These are phyloP conservation scores for Hycleus cichorii DNA, from an alignment of 1,140 invertebrate species.

Conservation along the genomic window DNA sequence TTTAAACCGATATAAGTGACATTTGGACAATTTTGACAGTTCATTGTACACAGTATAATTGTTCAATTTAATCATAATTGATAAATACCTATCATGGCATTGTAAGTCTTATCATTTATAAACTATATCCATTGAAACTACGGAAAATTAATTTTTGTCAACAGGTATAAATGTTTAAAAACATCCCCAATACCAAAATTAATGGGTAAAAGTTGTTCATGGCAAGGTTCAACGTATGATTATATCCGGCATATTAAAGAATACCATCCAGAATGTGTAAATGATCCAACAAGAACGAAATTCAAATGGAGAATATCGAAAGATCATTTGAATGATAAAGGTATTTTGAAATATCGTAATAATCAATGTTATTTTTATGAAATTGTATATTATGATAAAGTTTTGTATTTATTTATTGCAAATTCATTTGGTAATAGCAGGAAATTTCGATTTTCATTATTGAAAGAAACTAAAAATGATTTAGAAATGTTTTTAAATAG, in stretches of 20 bases:
- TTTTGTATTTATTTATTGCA: too few species aligned
- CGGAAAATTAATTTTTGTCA: neutral
- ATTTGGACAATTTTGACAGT: too few species aligned
- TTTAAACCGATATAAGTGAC: too few species aligned
- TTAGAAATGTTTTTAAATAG: too few species aligned
- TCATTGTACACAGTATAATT: too few species aligned
- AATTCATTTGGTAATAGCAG: too few species aligned
- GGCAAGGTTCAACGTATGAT: neutral
- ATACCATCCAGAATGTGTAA: neutral
- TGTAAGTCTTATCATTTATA: neutral
- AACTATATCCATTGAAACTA: neutral
- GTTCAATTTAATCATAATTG: too few species aligned
- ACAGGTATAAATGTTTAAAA: conserved; percentile 4
- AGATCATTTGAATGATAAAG: neutral
- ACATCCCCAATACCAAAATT: neutral
- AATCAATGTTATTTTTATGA: neutral
- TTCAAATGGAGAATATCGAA: conserved; percentile 1
- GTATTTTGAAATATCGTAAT: neutral
- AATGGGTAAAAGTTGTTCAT: neutral
- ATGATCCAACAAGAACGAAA: neutral
- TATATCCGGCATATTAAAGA: neutral
- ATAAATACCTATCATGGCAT: neutral
- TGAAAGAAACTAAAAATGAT: too few species aligned
- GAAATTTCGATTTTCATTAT: too few species aligned
- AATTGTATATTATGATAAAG: neutral